Conservation (phyloP, 1,140 invertebrate species). For the Cyclina sinensis region DNA sequence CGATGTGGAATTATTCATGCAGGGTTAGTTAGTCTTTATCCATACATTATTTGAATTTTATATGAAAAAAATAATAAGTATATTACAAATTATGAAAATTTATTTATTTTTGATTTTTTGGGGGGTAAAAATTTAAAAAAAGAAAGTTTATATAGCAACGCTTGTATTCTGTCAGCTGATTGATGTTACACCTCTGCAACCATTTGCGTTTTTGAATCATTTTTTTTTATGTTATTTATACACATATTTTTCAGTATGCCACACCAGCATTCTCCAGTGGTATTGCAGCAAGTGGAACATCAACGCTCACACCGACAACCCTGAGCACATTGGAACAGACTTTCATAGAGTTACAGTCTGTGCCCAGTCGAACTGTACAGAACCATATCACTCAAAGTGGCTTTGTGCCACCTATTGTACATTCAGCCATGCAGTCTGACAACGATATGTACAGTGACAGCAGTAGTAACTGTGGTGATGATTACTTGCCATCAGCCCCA, state of each 20-base stretch:
- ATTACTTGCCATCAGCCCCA: conserved; percentile 50
- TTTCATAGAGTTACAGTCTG: conserved; percentile 89
- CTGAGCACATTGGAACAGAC: conserved; percentile 95
- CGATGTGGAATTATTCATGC: conserved; percentile 68
- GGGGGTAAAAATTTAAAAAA: no score
- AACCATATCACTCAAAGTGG: conserved; percentile 94
- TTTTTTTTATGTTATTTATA: no score
- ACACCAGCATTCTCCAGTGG: conserved; percentile 86
- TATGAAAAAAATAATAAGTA: no score
- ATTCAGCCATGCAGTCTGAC: conserved; percentile 85
- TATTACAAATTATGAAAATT: no score
- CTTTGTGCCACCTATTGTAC: conserved; percentile 94
- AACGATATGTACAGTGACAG: conserved; percentile 64
- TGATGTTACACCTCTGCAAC: no score
- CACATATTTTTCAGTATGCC: conserved; percentile 78
- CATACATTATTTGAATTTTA: no score
- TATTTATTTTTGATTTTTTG: no score
- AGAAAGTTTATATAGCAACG: no score
- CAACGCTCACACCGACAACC: conserved; percentile 97
- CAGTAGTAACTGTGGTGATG: conserved; percentile 66
- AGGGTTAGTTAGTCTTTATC: conserved; percentile 50
- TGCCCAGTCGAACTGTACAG: conserved; percentile 86
- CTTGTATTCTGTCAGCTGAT: no score
- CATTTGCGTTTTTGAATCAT: no score
- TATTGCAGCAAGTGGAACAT: conserved; percentile 94